Evolutionary conservation across 1,140 invertebrate genomes (phyloP), one percentile per base, ranked within the genome.

Genomic region (Matsumurasca onukii): DNA sequence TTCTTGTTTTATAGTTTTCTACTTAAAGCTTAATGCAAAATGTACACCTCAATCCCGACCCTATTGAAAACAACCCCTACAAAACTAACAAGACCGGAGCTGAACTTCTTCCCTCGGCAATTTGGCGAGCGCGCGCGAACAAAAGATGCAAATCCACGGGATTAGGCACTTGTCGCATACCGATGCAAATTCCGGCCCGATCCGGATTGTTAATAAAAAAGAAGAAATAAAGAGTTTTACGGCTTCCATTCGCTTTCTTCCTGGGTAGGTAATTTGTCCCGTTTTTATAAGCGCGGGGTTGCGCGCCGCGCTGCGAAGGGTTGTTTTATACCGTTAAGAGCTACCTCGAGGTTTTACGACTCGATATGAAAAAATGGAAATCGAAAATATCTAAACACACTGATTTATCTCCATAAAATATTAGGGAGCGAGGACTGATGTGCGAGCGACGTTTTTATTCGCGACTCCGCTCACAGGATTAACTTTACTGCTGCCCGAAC

Each of bases 371-470:
- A 59, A 59, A 59, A 59, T 59, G 55, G 55, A 59, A 27, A 59
- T 59, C 55, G 55, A 52, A 59, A 59, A 59, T 59, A 59, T 59
- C 30, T 59, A 27, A 59, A 59, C 55, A 27, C 55, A 59, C 55
- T 29, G 55, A 59, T 59, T 59, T 59, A 59, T 59, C 55, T 24
- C 55, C 13, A 27, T 27, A 59, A 59, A 59, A 24, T 59, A 59
- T 27, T 24, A 27, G 22, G 5, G 55, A 59, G 24, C 55, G 55
- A 12, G 13, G 25, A 39, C 5, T 39, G 55, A 59, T 29, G 22
- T 59, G 55, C 24, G 24, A 9, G 15, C 15, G 55, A 29, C 22
- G 25, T 13, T 25, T 59, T 27, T 59, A 59, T 3, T 9, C 5
- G 3, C 12, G 22, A n/a, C 25, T 27, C 55, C 55, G 15, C n/a